phyloP scores from a whole-genome alignment of 2,113 vertebrate species.

The Tyrannus savana region DNA sequence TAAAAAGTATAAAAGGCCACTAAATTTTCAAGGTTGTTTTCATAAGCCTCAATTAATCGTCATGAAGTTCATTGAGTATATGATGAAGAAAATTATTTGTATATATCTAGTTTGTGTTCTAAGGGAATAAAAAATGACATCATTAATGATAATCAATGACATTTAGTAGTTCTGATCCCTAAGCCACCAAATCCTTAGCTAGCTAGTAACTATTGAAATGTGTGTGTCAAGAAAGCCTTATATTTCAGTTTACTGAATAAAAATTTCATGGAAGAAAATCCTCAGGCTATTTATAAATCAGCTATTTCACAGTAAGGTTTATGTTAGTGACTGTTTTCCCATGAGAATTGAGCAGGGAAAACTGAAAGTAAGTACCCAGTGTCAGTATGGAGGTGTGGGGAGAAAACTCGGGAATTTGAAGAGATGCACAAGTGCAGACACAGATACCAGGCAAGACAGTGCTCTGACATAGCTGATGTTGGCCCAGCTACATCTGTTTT shows the following conservation, averaged over 20 bases:
- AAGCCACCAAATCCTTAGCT: background rate
- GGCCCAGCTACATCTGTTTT: background rate
- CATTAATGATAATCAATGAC: background rate
- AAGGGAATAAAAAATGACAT: background rate
- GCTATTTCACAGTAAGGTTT: background rate
- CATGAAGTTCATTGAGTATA: background rate
- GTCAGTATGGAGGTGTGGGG: background rate
- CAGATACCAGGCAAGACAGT: background rate
- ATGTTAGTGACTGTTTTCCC: background rate
- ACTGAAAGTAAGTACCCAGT: background rate
- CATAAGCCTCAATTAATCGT: background rate
- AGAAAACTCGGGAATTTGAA: background rate
- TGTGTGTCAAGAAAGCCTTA: background rate
- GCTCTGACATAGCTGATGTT: background rate
- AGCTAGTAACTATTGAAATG: background rate
- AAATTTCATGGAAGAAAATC: background rate
- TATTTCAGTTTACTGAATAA: background rate
- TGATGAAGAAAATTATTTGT: background rate
- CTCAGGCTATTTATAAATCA: background rate
- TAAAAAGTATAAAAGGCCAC: background rate
- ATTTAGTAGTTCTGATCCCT: background rate
- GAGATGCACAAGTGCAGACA: accelerated
- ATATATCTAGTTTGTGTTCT: background rate
- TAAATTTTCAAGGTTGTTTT: background rate
- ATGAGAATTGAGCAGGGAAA: background rate